These are phyloP conservation scores for Vireo griseus DNA, from an alignment of 2,797 vertebrate genomes.

Conservation along the genomic window DNA sequence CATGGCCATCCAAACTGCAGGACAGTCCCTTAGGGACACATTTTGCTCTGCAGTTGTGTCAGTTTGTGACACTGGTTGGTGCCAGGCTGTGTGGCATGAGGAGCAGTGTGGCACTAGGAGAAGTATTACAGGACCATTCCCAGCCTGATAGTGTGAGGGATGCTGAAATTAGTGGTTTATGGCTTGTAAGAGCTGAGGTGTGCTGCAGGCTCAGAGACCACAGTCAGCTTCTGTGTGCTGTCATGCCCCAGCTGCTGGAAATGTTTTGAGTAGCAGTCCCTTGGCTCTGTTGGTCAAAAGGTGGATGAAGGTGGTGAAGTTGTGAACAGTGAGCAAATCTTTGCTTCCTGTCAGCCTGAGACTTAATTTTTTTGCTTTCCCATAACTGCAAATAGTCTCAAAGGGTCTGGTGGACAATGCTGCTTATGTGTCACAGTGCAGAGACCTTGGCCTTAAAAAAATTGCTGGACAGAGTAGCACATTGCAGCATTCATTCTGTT, in stretches of 20 bases:
- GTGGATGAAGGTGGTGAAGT: constrained; percentile 25
- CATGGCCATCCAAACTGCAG: neutral
- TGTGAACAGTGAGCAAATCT: constrained; percentile 44
- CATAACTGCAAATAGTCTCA: neutral
- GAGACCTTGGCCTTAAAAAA: neutral
- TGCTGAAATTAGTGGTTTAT: neutral
- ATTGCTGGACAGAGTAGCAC: neutral
- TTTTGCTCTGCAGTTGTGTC: neutral
- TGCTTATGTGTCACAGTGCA: neutral
- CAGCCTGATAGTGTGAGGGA: neutral
- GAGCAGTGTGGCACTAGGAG: neutral
- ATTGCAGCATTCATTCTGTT: constrained; percentile 13
- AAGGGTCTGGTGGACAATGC: neutral
- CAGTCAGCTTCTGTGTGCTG: neutral
- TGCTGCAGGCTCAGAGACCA: neutral
- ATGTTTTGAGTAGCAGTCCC: constrained; percentile 21
- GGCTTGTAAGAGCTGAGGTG: neutral
- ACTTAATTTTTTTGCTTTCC: constrained; percentile 22
- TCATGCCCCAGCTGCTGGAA: constrained; percentile 10
- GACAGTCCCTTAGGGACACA: neutral
- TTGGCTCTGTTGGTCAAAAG: constrained; percentile 45
- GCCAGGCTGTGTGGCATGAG: neutral
- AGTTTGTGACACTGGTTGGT: neutral
- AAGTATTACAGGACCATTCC: neutral
- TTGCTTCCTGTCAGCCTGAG: neutral